Percentiles rank a stretch among this genome's conserved stretches.
These are phyloP conservation scores for Peromyscus aztecus DNA, from an alignment of 2,797 vertebrate species.

Conservation along the genomic window DNA sequence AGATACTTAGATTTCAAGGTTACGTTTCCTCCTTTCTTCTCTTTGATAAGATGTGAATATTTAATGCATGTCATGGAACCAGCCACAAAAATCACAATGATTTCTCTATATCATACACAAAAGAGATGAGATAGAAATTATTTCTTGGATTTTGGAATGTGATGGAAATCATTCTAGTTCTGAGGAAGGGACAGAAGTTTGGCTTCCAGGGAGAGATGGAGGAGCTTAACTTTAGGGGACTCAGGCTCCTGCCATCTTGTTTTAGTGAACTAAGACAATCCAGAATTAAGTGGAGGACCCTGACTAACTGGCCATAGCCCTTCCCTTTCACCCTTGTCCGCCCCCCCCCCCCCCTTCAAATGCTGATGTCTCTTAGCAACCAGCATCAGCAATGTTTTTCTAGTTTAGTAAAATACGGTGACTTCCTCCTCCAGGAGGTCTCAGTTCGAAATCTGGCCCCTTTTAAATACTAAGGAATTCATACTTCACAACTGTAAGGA, in stretches of 20 bases:
- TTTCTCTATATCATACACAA: not conserved
- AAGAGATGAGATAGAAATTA: not conserved
- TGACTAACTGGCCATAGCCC: not conserved
- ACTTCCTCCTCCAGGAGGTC: constrained; percentile 35
- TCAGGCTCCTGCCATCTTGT: not conserved
- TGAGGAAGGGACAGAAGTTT: not conserved
- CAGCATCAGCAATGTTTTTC: not conserved
- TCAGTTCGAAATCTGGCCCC: constrained; percentile 42
- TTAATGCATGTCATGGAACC: constrained; percentile 9
- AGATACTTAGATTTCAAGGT: constrained; percentile 5
- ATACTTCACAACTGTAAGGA: constrained; percentile 63
- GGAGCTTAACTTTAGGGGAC: not conserved
- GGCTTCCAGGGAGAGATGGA: not conserved
- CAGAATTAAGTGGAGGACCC: not conserved
- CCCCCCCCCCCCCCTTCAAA: not conserved
- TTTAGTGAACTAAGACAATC: not conserved
- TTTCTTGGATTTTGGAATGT: not conserved
- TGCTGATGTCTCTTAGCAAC: constrained; percentile 44
- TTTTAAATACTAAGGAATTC: constrained; percentile 66
- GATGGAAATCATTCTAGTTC: not conserved
- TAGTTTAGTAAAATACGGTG: constrained; percentile 14
- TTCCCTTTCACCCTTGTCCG: not conserved
- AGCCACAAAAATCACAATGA: not conserved
- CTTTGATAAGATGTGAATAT: constrained; percentile 37
- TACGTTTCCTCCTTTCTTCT: not conserved